These are phyloP conservation scores for Periplaneta americana DNA, from an alignment of 1,140 invertebrate genomes.

Conservation along the genomic window DNA sequence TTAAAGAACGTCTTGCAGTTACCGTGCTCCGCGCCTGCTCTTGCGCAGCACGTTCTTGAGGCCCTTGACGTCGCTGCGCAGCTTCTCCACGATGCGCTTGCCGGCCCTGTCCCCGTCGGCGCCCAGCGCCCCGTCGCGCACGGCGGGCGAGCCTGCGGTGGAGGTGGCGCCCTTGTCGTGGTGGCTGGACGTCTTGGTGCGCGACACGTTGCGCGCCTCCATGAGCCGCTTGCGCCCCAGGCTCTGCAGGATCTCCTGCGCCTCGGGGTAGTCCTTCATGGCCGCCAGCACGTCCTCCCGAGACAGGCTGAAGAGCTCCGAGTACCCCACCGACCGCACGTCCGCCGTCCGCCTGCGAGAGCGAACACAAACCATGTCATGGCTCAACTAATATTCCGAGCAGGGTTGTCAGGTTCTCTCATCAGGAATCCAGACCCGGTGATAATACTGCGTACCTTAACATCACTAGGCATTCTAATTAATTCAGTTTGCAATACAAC, in stretches of 20 bases:
- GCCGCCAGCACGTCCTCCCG: constrained; percentile 91
- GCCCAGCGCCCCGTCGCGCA: background rate
- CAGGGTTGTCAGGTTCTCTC: too few species aligned
- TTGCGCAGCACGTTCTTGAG: constrained; percentile 59
- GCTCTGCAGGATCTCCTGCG: constrained; percentile 86
- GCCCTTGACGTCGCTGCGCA: constrained; percentile 77
- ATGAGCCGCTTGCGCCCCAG: constrained; percentile 81
- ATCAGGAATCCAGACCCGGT: background rate
- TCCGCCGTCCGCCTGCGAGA: constrained; percentile 88
- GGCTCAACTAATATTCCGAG: background rate
- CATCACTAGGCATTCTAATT: too few species aligned
- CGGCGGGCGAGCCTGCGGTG: background rate
- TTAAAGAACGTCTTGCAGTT: too few species aligned
- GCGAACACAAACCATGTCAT: constrained; percentile 5
- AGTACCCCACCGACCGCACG: constrained; percentile 92
- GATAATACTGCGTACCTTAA: background rate
- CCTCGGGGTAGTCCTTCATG: constrained; percentile 96
- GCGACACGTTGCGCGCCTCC: constrained; percentile 57
- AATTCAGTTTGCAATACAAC: too few species aligned
- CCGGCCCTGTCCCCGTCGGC: constrained; percentile 50
- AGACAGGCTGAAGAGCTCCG: constrained; percentile 90
- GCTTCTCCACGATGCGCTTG: constrained; percentile 72
- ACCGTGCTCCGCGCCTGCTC: constrained; percentile 42
- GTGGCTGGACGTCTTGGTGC: background rate
- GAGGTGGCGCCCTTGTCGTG: background rate